Evolutionary conservation across 2,797 vertebrate species (phyloP).

Genomic region (Gallirallus australis): DNA sequence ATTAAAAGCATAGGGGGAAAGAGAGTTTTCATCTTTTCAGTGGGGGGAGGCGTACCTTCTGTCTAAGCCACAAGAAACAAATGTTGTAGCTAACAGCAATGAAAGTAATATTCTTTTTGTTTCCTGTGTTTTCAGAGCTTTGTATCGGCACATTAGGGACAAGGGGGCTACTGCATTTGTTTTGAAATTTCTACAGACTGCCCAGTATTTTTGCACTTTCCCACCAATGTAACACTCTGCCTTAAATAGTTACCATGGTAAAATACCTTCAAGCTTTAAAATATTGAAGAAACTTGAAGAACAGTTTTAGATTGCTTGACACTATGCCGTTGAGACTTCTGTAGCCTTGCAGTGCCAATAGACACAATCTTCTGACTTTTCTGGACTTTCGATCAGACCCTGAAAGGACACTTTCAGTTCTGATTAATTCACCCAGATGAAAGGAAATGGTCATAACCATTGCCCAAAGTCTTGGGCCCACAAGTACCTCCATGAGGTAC

Average conservation of each 20-base stretch:
- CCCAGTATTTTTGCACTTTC: background rate
- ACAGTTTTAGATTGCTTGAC: background rate
- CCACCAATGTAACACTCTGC: background rate
- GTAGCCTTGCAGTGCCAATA: background rate
- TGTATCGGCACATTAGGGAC: background rate
- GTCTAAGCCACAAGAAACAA: background rate
- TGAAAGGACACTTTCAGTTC: background rate
- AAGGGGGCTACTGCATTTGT: background rate
- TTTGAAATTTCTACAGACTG: background rate
- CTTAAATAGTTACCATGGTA: background rate
- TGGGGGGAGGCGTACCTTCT: background rate
- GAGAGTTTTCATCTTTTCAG: background rate
- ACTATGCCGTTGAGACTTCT: background rate
- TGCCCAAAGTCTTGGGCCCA: background rate
- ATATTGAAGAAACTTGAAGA: background rate
- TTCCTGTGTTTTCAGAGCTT: background rate
- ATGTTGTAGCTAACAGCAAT: background rate
- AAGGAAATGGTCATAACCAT: background rate
- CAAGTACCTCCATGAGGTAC: background rate
- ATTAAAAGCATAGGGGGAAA: background rate
- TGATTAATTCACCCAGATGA: background rate
- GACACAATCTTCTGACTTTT: conserved; percentile 10
- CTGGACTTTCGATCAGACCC: background rate
- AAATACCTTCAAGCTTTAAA: background rate
- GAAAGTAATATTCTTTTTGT: background rate